These are phyloP conservation scores for Irena cyanogastra DNA, from an alignment of 2,113 vertebrate genomes.

Conservation along the genomic window DNA sequence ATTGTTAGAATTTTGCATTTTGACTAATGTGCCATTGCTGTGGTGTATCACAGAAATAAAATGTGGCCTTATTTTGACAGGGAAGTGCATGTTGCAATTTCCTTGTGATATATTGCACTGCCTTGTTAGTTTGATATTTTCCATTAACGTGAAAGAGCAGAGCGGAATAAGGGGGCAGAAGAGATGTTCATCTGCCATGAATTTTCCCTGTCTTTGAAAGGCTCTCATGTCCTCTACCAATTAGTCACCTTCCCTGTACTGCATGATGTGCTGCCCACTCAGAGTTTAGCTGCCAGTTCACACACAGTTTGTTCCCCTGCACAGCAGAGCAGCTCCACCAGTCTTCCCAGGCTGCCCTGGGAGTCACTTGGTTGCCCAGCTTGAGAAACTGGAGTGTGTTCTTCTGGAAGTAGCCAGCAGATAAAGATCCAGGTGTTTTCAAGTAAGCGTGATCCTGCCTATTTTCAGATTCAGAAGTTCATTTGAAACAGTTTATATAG, in stretches of 20 bases:
- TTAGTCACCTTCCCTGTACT: background rate
- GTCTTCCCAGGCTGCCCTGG: background rate
- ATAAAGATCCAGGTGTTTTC: background rate
- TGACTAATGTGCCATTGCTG: background rate
- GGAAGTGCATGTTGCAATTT: background rate
- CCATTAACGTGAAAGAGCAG: background rate
- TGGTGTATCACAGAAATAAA: background rate
- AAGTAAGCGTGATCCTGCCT: background rate
- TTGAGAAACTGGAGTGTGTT: background rate
- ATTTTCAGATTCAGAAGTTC: background rate
- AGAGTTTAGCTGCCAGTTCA: background rate
- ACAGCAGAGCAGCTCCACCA: background rate
- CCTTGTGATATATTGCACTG: background rate
- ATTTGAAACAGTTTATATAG: background rate
- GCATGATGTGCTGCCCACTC: background rate
- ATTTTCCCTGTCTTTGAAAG: background rate
- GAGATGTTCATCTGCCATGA: background rate
- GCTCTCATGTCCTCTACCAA: background rate
- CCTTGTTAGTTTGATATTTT: background rate
- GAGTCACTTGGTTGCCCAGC: background rate
- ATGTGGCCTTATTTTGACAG: background rate
- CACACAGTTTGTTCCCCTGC: rapidly evolving
- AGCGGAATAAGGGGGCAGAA: background rate
- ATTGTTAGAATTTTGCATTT: background rate
- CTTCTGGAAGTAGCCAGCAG: background rate